Percentiles rank a stretch among this genome's conserved stretches.
phyloP scores from a whole-genome alignment of 2,113 vertebrate species.

The Camelus bactrianus region DNA sequence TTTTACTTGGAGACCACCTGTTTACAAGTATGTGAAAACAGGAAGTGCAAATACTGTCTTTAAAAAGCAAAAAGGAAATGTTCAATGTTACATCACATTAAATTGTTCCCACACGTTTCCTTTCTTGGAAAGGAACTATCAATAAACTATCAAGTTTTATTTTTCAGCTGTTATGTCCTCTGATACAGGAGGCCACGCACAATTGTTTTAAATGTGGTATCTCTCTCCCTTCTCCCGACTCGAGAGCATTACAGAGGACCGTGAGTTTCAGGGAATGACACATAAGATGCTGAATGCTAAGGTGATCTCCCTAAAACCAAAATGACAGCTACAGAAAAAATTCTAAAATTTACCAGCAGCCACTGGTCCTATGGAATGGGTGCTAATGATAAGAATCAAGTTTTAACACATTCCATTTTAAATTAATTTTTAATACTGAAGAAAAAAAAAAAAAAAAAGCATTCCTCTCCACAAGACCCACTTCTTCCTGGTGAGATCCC shows the following conservation, averaged over 20 bases:
- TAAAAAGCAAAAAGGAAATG: neutral
- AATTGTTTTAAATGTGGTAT: conserved; percentile 43
- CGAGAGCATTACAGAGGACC: conserved; percentile 66
- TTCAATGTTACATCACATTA: neutral
- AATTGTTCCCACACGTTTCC: neutral
- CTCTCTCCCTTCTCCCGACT: conserved; percentile 52
- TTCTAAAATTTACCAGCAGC: conserved; percentile 77
- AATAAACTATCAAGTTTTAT: neutral
- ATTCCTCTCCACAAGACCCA: conserved; percentile 82
- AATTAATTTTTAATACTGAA: conserved; percentile 86
- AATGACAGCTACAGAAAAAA: conserved; percentile 77
- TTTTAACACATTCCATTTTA: conserved; percentile 77
- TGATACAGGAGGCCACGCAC: neutral
- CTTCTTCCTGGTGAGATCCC: conserved; percentile 86
- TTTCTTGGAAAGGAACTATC: conserved; percentile 11
- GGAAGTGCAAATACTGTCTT: neutral
- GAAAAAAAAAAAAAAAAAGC: conserved; percentile 75
- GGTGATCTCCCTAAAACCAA: conserved; percentile 17
- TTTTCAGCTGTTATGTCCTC: conserved; percentile 25
- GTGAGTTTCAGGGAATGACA: conserved; percentile 21
- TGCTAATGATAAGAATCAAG: conserved; percentile 84
- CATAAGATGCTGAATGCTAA: conserved; percentile 31
- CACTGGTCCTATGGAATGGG: conserved; percentile 77
- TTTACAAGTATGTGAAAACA: neutral
- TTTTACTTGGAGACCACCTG: neutral